Evolutionary conservation across 2,113 vertebrate genomes (phyloP).

Genomic region (Tor tambroides): DNA sequence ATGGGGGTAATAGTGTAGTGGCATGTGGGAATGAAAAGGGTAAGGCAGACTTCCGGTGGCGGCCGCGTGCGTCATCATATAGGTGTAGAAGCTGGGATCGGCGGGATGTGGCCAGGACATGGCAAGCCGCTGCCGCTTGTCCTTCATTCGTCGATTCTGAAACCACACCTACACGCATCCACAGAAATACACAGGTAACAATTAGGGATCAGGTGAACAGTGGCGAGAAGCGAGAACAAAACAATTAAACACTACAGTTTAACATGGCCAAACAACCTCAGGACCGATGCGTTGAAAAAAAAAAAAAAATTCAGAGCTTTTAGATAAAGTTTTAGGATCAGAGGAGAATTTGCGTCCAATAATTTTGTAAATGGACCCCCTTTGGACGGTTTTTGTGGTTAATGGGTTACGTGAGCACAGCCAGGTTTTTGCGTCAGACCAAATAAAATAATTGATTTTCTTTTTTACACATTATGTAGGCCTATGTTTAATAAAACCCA

Average conservation of each 20-base stretch:
- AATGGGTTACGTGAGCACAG: neutral
- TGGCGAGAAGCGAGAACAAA: neutral
- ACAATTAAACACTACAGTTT: neutral
- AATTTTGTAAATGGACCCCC: neutral
- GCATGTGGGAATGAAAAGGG: conserved; percentile 98
- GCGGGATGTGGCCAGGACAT: conserved; percentile 99
- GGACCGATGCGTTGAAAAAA: neutral
- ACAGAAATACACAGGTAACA: conserved; percentile 63
- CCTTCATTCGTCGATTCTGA: conserved; percentile 96
- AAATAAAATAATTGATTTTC: neutral
- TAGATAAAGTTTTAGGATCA: neutral
- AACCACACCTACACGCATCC: conserved; percentile 88
- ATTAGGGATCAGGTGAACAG: conserved; percentile 19
- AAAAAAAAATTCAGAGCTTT: too few relatives aligned
- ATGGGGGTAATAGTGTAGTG: conserved; percentile 97
- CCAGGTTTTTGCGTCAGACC: neutral
- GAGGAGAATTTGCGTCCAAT: neutral
- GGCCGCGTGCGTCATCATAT: conserved; percentile 99
- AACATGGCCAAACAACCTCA: neutral
- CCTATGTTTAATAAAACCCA: neutral
- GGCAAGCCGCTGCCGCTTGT: conserved; percentile 95
- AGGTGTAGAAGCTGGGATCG: conserved; percentile 99
- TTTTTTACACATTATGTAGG: too few relatives aligned
- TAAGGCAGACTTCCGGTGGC: conserved; percentile 97
- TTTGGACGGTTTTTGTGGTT: neutral